Base-by-base conservation (phyloP, 2,888 invertebrate genomes). In the Andrena hattorfiana region DNA sequence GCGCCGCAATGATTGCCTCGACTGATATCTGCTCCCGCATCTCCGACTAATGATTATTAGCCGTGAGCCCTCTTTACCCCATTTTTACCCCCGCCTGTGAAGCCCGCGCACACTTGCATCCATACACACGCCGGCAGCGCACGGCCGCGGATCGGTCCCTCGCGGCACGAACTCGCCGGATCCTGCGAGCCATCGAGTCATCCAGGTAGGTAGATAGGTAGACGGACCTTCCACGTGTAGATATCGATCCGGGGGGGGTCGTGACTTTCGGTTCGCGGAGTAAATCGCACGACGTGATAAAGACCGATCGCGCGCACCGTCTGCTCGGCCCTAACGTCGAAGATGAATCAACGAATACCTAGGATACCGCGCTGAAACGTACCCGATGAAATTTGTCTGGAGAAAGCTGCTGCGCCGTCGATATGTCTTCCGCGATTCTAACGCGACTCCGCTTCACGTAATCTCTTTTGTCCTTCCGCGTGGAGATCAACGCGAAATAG, bases 41-140 rank as follows among this genome's bases (percentile, higher is more conserved):
- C 90, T 87, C 76, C 83, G 81, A 82, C 91, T 91, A 92, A 92
- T 91, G 92, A 92, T 92, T 92, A 92, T 92, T 91, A 91, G 89
- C 88, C 82, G 85, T 76, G 85, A 89, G 88, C 82, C 83, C 88
- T 81, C 85, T 86, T 87, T 89, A 83, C 87, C 86, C 85, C 64
- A 78, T 84, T 85, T 82, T 75, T 75, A 78, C 81, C 87, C 71
- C 82, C 76, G 63, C 86, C 83, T 81, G 81, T 76, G 83, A 79
- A 70, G 78, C 76, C 83, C 73, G 81, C 77, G 78, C 70, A 82
- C 81, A 81, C 82, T 79, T 84, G 84, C 84, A 87, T 86, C 72
- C 77, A 62, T 81, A 81, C 71, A 66, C 60, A 62, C 60, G 70
- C 71, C 76, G 42, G 7, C 32, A 16, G 16, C 26, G 54, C 23